Base-by-base conservation (phyloP, 2,888 invertebrate genomes). In the Chalcis sispes region DNA sequence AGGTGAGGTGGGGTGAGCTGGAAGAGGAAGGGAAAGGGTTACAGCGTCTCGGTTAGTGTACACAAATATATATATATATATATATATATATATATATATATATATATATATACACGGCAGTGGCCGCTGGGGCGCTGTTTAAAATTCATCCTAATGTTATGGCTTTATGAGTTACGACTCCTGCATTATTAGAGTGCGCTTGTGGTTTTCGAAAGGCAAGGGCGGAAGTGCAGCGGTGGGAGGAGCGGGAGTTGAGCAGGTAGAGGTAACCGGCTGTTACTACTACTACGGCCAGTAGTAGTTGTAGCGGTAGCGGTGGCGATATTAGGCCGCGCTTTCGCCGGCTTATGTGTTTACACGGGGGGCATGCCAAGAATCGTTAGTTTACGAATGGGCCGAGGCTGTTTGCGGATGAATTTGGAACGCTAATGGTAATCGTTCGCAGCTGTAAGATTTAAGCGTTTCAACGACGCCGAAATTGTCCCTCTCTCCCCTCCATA, bases 121-220 rank as follows among this genome's bases (percentile, higher is more conserved):
- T 20, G 5, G 64, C 8, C 13, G 32, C 32, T 32, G 4, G 20
- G 13, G 0, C 7, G 62, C 61, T 61, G 42, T 54, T 70, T 77
- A 73, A 72, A 77, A 77, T 73, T 77, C 52, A 64, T 64, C 65
- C 61, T 70, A 65, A 77, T 69, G 72, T 77, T 77, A 77, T 42
- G 72, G 67, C 56, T 58, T 10, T 23, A 54, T 62, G 72, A 77
- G 61, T 72, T 72, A 77, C 52, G 72, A 48, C 20, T 36, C n/a
- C 36, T 61, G 59, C 66, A 64, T 62, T 72, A 76, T 72, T 66
- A 71, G 66, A 58, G 42, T 8, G 13, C 18, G 40, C 23, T 42
- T 23, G 59, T 10, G 46, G 25, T 18, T 5, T 56, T 20, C 4
- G 46, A 15, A 46, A 10, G 36, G 10, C 36, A 10, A 36, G 36